These are phyloP conservation scores for Cylloceria caligata DNA, from an alignment of 2,888 invertebrate species.

Conservation along the genomic window DNA sequence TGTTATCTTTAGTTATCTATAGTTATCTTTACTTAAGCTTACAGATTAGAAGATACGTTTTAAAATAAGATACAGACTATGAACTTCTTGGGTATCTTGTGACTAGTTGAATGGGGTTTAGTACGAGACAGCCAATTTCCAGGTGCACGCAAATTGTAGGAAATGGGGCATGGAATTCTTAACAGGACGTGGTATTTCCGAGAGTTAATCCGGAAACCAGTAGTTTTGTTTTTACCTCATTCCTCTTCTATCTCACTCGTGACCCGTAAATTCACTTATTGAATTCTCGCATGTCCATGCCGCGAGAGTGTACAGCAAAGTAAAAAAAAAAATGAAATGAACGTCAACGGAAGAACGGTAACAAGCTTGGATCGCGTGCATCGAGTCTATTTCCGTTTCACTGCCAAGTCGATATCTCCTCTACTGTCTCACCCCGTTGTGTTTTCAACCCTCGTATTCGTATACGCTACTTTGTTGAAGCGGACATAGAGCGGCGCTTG, in stretches of 20 bases:
- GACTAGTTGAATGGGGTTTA: not conserved
- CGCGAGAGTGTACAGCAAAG: not conserved
- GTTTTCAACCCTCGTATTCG: slow-evolving; percentile 8
- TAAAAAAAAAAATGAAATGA: slow-evolving; percentile 23
- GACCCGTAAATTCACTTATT: slow-evolving; percentile 42
- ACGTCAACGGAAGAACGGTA: slow-evolving; percentile 29
- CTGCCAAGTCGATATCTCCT: slow-evolving; percentile 58
- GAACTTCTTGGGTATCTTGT: no score
- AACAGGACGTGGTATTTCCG: slow-evolving; percentile 39
- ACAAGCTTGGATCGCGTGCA: slow-evolving; percentile 62
- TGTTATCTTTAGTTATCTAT: no score
- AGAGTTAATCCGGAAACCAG: slow-evolving; percentile 49
- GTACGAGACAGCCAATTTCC: slow-evolving; percentile 6
- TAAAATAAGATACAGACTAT: not conserved
- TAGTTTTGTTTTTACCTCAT: slow-evolving; percentile 7
- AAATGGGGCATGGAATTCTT: slow-evolving; percentile 37
- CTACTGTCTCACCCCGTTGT: slow-evolving; percentile 10
- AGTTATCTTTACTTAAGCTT: no score
- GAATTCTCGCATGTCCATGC: slow-evolving; percentile 61
- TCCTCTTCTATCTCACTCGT: slow-evolving; percentile 25
- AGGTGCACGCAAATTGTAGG: slow-evolving; percentile 6
- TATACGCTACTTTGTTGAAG: slow-evolving; percentile 5
- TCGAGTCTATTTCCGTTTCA: slow-evolving; percentile 61
- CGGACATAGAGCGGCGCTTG: slow-evolving; percentile 16
- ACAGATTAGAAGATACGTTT: not conserved